Evolutionary conservation across 2,888 invertebrate species (phyloP), one percentile per base, ranked within the genome.

Genomic region (Cosmorhoe ocellata): DNA sequence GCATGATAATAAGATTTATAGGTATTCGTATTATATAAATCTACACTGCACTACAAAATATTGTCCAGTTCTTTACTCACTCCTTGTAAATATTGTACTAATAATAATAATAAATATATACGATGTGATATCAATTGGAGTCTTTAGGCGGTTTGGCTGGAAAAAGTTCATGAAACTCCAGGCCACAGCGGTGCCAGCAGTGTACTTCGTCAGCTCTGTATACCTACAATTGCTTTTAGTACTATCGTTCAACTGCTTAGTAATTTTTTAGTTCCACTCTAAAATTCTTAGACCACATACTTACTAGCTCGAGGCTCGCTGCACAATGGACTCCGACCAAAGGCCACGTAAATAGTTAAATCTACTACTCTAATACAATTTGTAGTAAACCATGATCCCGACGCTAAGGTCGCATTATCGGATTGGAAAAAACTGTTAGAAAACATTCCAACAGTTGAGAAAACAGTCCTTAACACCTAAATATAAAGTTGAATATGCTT

Each of bases 341-440:
- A 59, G 54, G 54, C 51, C 59, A 79, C 75, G 84, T 87, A 87
- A 87, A 88, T 88, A 87, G 86, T 88, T 87, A 86, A 87, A 86
- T 85, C 77, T 85, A 84, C 86, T 85, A 81, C 86, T 87, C 85
- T 87, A 86, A 89, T 88, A 89, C 88, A 89, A 89, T 89, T 89
- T 89, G 88, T 89, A 89, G 88, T 89, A 88, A 89, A 88, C 88
- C 88, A 88, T 87, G 88, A 88, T 88, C 87, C 85, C 83, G 81
- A 76, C 84, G 81, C 85, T 86, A 88, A 87, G 86, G 86, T 87
- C 84, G 84, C 86, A 88, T 89, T 89, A 89, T 88, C 87, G 84
- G 84, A 89, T 87, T 86, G 87, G 84, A 86, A 87, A 86, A 87
- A 88, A 88, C 84, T 81, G 84, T 86, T 83, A 80, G 81, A 78